phyloP scores from a whole-genome alignment of 2,797 vertebrate species.

The Tamandua tetradactyla region DNA sequence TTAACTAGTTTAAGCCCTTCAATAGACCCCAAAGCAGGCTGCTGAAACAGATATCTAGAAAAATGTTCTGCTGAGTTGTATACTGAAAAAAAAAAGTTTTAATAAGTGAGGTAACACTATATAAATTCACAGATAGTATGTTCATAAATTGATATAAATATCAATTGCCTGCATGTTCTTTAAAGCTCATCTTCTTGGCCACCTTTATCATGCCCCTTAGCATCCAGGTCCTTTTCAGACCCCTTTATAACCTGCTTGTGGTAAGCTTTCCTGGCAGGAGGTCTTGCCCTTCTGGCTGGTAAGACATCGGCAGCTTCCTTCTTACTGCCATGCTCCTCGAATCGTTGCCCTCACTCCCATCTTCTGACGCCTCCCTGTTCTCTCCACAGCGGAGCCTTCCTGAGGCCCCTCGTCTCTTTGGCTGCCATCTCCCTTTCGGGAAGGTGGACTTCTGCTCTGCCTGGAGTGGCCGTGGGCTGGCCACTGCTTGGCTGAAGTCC shows the following conservation, averaged over 20 bases:
- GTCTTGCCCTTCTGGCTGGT: neutral
- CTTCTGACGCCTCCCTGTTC: neutral
- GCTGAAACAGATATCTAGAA: neutral
- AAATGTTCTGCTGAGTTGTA: neutral
- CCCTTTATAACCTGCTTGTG: neutral
- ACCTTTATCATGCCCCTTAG: neutral
- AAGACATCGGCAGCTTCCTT: neutral
- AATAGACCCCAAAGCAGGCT: neutral
- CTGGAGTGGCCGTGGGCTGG: neutral
- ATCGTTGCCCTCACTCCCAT: accelerated
- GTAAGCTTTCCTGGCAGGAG: neutral
- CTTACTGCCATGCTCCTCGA: neutral
- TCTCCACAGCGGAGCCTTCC: neutral
- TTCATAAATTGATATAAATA: no score
- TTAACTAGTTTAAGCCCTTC: neutral
- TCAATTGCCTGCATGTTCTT: neutral
- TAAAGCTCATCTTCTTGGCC: neutral
- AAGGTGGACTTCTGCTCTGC: neutral
- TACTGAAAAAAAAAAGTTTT: neutral
- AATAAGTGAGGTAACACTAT: neutral
- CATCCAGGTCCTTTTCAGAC: neutral
- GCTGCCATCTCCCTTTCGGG: neutral
- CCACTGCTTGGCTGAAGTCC: neutral
- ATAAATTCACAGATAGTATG: neutral
- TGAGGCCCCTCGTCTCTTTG: accelerated